Evolutionary conservation across 1,140 invertebrate genomes (phyloP).

Genomic region (Sycobia sp.): DNA sequence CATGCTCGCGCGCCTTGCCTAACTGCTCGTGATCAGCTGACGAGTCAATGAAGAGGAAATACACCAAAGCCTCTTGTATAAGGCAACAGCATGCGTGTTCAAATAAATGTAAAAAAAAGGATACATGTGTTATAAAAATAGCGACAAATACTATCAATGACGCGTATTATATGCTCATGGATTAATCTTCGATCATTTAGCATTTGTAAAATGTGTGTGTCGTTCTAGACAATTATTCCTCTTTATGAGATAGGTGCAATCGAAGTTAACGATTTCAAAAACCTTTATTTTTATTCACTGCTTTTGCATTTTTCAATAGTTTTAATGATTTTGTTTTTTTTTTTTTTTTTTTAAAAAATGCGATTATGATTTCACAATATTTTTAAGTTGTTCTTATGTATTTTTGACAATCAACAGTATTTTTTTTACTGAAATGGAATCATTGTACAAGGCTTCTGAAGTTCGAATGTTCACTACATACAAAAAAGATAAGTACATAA

Average conservation of each 20-base stretch:
- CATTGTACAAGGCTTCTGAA: slow-evolving; percentile 26
- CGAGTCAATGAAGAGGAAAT: no score
- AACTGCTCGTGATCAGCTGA: no score
- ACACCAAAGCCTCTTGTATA: no score
- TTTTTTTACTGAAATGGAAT: slow-evolving; percentile 31
- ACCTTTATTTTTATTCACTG: slow-evolving; percentile 28
- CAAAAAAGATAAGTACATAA: slow-evolving; percentile 25
- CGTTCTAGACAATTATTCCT: slow-evolving; percentile 19
- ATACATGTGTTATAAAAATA: slow-evolving; percentile 15
- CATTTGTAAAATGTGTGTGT: slow-evolving; percentile 26
- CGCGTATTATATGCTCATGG: neutral
- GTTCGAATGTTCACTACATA: slow-evolving; percentile 19
- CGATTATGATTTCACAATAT: slow-evolving; percentile 6
- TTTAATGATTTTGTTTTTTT: neutral
- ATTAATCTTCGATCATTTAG: slow-evolving; percentile 25
- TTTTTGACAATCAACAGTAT: neutral
- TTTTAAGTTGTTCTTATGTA: slow-evolving; percentile 3
- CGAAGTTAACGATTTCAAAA: slow-evolving; percentile 26
- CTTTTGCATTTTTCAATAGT: slow-evolving; percentile 32
- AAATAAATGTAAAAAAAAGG: slow-evolving; percentile 28
- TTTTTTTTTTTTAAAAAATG: slow-evolving; percentile 6
- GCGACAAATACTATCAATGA: slow-evolving; percentile 1
- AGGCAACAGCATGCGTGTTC: slow-evolving; percentile 17
- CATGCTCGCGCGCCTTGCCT: no score
- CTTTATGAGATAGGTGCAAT: slow-evolving; percentile 23